Percentiles rank a stretch among this genome's conserved stretches.
Conservation (phyloP, 2,113 vertebrate species). For the Catharus fuscescens region DNA sequence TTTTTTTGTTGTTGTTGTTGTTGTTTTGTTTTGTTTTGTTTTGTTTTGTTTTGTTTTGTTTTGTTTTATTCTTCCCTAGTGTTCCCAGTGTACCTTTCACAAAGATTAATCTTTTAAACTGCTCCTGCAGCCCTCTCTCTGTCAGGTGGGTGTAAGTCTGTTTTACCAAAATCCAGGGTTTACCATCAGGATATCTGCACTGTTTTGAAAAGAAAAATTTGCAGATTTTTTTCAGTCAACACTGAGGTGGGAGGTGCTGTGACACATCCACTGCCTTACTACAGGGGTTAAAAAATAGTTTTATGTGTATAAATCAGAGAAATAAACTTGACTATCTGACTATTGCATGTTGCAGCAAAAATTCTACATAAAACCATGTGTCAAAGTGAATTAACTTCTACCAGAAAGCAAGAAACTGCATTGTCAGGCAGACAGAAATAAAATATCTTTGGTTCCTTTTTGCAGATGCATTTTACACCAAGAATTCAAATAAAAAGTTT, state of each 20-base stretch:
- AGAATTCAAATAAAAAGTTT: neutral
- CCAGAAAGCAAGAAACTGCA: neutral
- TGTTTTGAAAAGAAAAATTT: neutral
- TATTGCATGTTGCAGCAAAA: neutral
- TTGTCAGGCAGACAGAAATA: neutral
- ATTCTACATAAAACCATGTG: neutral
- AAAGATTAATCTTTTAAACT: constrained; percentile 37
- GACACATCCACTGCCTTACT: neutral
- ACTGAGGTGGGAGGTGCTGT: neutral
- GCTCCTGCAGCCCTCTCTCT: neutral
- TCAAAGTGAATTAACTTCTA: neutral
- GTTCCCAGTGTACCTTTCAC: neutral
- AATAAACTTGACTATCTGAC: neutral
- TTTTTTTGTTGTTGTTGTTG: neutral
- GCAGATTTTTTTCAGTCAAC: neutral
- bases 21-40: neutral
- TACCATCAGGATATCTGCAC: neutral
- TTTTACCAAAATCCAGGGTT: neutral
- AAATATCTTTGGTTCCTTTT: neutral
- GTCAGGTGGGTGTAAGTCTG: neutral
- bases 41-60: neutral
- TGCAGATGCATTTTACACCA: neutral
- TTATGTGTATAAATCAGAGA: neutral
- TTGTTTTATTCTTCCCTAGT: neutral
- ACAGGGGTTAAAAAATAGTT: neutral